These are phyloP conservation scores for Cantharis nigra DNA, from an alignment of 2,888 invertebrate species.

Conservation along the genomic window DNA sequence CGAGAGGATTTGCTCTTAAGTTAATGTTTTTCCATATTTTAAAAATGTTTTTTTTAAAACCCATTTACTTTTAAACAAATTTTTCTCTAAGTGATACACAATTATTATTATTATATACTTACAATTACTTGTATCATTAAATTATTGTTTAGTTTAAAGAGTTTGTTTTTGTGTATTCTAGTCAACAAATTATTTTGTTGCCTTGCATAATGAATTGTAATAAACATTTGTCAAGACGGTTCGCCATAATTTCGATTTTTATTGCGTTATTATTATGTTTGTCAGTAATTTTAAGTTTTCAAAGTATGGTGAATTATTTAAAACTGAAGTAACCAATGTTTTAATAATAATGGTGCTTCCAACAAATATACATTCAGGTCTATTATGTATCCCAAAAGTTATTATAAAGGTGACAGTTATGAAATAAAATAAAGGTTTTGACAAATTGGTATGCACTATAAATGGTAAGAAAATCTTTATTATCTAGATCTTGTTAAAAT, in stretches of 20 bases:
- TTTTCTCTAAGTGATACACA: background rate
- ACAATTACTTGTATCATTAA: background rate
- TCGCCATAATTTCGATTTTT: background rate
- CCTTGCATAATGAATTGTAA: background rate
- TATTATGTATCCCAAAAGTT: too few relatives aligned
- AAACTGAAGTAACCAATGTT: background rate
- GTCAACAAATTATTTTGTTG: slow-evolving; percentile 1
- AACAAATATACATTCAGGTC: background rate
- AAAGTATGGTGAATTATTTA: background rate
- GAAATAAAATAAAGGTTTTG: too few relatives aligned
- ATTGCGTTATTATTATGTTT: background rate
- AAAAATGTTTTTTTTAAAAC: background rate
- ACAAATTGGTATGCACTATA: too few relatives aligned
- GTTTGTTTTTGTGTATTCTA: background rate
- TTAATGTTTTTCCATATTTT: background rate
- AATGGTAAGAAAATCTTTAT: too few relatives aligned
- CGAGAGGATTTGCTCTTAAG: background rate
- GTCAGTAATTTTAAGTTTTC: background rate
- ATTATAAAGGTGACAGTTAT: too few relatives aligned
- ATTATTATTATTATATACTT: background rate
- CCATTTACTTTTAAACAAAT: background rate
- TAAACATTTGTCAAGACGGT: background rate
- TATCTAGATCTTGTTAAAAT: too few relatives aligned
- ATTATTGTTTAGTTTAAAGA: background rate
- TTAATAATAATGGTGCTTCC: background rate